A percentile compares a stretch with the other conserved stretches of the same genome.
Conservation (phyloP, 2,113 vertebrate genomes). For the Indri indri region DNA sequence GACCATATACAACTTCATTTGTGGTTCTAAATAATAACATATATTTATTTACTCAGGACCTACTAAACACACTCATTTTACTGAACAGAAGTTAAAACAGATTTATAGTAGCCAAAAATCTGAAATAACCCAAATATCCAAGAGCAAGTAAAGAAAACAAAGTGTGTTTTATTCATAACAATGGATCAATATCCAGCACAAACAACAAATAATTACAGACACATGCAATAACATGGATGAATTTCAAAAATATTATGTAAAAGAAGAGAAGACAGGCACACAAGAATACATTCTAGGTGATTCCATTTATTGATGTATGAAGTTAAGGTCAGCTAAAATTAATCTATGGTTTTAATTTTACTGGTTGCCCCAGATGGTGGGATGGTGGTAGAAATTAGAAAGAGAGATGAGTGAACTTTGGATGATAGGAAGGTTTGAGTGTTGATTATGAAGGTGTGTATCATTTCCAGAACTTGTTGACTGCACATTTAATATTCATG, state of each 20-base stretch:
- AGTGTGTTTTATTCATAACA: not conserved
- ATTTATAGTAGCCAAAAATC: not conserved
- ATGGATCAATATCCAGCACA: not conserved
- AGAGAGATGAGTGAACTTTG: not conserved
- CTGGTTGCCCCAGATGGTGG: not conserved
- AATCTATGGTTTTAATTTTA: no score
- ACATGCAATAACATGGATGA: not conserved
- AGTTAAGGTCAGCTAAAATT: not conserved
- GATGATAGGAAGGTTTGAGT: not conserved
- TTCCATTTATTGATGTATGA: not conserved
- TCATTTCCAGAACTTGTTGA: not conserved
- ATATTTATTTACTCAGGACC: not conserved
- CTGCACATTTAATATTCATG: not conserved
- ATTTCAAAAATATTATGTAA: not conserved
- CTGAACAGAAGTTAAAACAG: not conserved
- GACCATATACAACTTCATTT: not conserved
- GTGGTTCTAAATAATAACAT: not conserved
- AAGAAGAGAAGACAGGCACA: not conserved
- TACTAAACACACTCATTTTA: not conserved
- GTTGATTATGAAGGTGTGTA: not conserved
- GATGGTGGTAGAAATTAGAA: not conserved
- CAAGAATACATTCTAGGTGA: not conserved
- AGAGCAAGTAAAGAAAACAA: not conserved
- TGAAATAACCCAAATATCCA: not conserved
- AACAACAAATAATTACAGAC: not conserved